Percentiles rank a stretch among this genome's conserved stretches.
phyloP scores from a whole-genome alignment of 2,113 vertebrate species.

The Callithrix jacchus region DNA sequence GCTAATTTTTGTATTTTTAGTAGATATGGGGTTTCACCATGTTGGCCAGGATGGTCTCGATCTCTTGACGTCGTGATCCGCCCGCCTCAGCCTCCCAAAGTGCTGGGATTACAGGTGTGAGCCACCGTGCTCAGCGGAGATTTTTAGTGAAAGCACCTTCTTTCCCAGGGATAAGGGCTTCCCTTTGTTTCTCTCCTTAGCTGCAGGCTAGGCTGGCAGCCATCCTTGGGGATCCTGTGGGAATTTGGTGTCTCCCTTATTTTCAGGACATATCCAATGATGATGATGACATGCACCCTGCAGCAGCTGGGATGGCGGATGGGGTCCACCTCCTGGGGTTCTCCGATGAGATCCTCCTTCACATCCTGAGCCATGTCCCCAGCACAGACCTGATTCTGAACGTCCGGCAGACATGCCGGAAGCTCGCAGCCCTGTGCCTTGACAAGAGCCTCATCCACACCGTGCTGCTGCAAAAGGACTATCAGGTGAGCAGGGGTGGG shows the following conservation, averaged over 20 bases:
- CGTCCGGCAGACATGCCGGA: constrained; percentile 91
- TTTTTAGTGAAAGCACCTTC: not conserved
- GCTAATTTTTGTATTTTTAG: no score
- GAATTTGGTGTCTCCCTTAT: not conserved
- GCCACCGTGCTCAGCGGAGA: no score
- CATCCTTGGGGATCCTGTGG: not conserved
- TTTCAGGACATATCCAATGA: constrained; percentile 82
- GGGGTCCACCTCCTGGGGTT: constrained; percentile 91
- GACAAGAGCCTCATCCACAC: constrained; percentile 94
- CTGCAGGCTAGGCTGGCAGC: not conserved
- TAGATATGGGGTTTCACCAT: no score
- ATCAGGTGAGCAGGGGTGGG: constrained; percentile 84
- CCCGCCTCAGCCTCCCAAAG: no score
- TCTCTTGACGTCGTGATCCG: no score
- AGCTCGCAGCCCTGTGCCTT: constrained; percentile 88
- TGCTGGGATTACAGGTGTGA: no score
- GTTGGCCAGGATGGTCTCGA: no score
- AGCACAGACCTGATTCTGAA: constrained; percentile 92
- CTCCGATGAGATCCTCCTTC: constrained; percentile 95
- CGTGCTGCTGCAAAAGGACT: constrained; percentile 91
- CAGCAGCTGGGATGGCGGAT: fast-evolving
- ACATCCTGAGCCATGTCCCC: constrained; percentile 92
- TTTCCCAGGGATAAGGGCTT: not conserved
- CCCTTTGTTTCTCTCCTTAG: not conserved
- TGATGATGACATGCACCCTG: constrained; percentile 80